phyloP scores from a whole-genome alignment of 2,888 invertebrate species.

The Philonicus albiceps region DNA sequence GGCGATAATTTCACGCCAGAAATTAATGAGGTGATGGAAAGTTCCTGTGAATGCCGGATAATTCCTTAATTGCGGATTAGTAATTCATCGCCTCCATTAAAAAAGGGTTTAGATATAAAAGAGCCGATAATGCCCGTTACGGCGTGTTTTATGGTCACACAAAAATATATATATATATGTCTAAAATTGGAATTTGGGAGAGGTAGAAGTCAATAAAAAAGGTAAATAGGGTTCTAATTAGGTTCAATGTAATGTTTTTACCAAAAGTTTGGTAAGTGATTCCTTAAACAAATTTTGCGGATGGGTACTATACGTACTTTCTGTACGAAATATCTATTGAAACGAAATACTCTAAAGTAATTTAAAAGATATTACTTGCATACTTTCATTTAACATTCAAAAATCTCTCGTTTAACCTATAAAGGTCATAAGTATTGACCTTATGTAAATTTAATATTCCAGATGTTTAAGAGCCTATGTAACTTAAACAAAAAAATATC shows the following conservation, averaged over 20 bases:
- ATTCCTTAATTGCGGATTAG: background rate
- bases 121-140: background rate
- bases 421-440: no score
- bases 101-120: background rate
- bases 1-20: background rate
- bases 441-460: no score
- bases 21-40: background rate
- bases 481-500: no score
- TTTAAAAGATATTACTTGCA: no score
- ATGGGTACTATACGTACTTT: background rate
- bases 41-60: background rate
- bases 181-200: background rate
- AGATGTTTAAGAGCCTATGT: no score
- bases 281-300: background rate
- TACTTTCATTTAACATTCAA: no score
- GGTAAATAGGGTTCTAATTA: background rate
- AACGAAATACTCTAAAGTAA: background rate
- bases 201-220: background rate
- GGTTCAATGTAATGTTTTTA: background rate
- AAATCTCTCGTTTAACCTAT: no score
- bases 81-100: background rate
- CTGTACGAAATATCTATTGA: background rate
- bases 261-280: background rate
- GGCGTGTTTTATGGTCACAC: background rate
- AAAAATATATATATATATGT: background rate